Evolutionary conservation across 2,797 vertebrate species (phyloP).

Genomic region (Melanogrammus aeglefinus): DNA sequence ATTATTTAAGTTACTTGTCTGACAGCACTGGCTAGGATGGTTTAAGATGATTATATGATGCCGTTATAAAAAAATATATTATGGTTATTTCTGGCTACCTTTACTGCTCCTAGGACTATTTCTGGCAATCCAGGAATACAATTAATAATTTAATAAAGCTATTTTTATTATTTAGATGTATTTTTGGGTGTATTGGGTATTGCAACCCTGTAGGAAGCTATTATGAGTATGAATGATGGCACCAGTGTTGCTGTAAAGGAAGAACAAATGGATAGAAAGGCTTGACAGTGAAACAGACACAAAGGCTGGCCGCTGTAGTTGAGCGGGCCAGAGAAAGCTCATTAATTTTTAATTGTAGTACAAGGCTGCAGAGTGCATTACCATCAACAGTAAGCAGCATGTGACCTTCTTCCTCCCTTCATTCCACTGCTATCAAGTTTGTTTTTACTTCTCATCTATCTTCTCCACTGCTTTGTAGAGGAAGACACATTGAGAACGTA

Average conservation of each 20-base stretch:
- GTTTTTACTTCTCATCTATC: conserved; percentile 19
- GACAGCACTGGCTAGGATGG: background rate
- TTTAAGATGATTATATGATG: background rate
- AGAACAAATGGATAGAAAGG: conserved; percentile 32
- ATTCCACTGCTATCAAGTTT: conserved; percentile 20
- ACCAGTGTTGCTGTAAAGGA: conserved; percentile 3
- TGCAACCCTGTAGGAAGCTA: background rate
- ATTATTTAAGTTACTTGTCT: background rate
- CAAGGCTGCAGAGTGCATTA: conserved; percentile 53
- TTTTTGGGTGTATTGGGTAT: background rate
- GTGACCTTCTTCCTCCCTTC: conserved; percentile 57
- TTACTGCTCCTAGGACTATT: background rate
- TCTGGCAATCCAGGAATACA: background rate
- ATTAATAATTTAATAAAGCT: background rate
- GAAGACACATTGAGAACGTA: background rate
- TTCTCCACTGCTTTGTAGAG: background rate
- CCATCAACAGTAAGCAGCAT: conserved; percentile 59
- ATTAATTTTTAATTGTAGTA: conserved; percentile 75
- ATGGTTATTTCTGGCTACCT: background rate
- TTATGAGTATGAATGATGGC: conserved; percentile 12
- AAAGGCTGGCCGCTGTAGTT: conserved; percentile 51
- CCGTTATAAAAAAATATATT: background rate
- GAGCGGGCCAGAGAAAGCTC: conserved; percentile 60
- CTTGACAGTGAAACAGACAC: conserved; percentile 37
- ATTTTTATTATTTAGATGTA: background rate